Base-by-base conservation (phyloP, 1,140 invertebrate genomes). In the Acromyrmex charruanus region DNA sequence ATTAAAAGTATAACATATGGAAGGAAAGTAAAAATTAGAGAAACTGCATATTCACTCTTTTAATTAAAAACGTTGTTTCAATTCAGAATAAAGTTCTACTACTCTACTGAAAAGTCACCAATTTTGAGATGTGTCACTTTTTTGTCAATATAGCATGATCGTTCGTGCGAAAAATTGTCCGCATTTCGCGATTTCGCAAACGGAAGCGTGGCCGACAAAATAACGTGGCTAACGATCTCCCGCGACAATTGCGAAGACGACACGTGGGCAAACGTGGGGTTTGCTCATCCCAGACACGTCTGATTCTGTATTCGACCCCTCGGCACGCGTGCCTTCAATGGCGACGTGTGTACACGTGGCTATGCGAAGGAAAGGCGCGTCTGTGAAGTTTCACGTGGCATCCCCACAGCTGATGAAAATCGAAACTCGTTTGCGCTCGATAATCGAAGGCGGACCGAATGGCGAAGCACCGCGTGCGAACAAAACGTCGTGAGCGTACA, bases 401-500 rank as follows among this genome's bases (percentile, higher is more conserved):
- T 53, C 85, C 85, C 88, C 74, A 58, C 39, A 39, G 39, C 14
- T 21, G 61, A 55, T 84, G 79, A 91, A 91, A 91, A 91, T 89
- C 89, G 88, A 91, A 91, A 91, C 91, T 90, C 86, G 88, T 90
- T 91, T 90, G 74, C 88, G 91, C 77, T 77, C 90, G 77, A 91
- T 90, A 87, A 89, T 89, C 84, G 88, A 90, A 85, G 80, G 53
- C 79, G 61, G 63, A 49, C 44, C 80, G n/a, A 49, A 18, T 63
- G 59, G 7, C 31, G 44, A 35, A 16, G 61, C 25, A 39, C 55
- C 21, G 51, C 75, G 61, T 39, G 85, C 63, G 63, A 86, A 74
- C 59, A 61, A n/a, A 85, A 31, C 35, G 3, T 21, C 51, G 10
- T 49, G 31, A 28, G 28, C 16, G 59, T 16, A 16, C 18, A 49